A percentile compares a stretch with the other conserved stretches of the same genome.
phyloP scores from a whole-genome alignment of 2,888 invertebrate species.

The Drosophila ezoana region DNA sequence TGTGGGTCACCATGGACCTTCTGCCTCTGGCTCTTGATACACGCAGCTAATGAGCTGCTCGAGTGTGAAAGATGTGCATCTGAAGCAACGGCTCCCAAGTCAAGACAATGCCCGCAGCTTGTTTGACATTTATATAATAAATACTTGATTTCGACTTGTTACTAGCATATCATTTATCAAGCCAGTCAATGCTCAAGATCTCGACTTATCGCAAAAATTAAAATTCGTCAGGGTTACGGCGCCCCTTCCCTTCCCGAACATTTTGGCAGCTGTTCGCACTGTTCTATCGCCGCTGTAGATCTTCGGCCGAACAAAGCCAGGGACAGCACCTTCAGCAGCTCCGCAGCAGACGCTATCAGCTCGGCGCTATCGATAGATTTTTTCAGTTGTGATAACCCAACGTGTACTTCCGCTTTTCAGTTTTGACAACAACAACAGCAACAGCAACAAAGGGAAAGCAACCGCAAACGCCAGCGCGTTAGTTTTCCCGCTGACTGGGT shows the following conservation, averaged over 20 bases:
- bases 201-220: conserved; percentile 19
- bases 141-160: conserved; percentile 15
- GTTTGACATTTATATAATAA: conserved; percentile 42
- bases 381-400: conserved; percentile 51
- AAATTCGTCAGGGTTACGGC: conserved; percentile 28
- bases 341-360: conserved; percentile 29
- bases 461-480: conserved; percentile 57
- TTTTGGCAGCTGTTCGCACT: conserved; percentile 65
- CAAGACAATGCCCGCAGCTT: conserved; percentile 28
- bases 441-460: conserved; percentile 32
- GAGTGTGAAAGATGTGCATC: conserved; percentile 20
- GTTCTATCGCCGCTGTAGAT: conserved; percentile 5
- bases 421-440: conserved; percentile 3
- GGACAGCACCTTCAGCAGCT: conserved; percentile 45
- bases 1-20: conserved; percentile 62
- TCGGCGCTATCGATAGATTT: conserved; percentile 50
- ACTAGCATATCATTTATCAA: conserved; percentile 44
- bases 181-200: conserved; percentile 2
- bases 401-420: conserved; percentile 52
- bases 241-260: conserved; percentile 31
- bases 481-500: conserved; percentile 20
- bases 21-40: background rate
- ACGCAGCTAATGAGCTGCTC: conserved; percentile 13
- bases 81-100: background rate
- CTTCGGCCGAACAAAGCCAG: conserved; percentile 18